phyloP scores from a whole-genome alignment of 2,797 vertebrate genomes.

The Myotis findleyi region DNA sequence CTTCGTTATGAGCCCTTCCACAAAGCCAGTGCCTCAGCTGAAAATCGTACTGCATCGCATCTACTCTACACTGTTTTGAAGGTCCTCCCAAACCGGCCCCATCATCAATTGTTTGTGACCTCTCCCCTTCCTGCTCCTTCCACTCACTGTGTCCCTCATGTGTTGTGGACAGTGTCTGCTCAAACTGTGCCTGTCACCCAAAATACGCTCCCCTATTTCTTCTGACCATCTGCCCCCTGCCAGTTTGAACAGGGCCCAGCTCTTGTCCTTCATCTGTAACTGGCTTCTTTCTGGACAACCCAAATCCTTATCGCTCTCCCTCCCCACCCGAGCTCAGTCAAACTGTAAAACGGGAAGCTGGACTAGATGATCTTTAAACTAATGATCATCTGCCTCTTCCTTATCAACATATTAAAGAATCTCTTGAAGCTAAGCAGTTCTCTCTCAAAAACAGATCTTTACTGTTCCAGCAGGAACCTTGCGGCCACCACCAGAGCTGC shows the following conservation, averaged over 20 bases:
- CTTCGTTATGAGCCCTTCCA: background rate
- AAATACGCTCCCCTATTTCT: background rate
- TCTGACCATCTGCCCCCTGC: background rate
- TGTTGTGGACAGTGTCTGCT: background rate
- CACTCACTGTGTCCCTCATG: background rate
- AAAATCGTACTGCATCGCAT: background rate
- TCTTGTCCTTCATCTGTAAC: background rate
- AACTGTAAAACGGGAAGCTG: background rate
- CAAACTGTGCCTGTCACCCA: background rate
- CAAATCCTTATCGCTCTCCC: background rate
- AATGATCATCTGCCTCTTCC: background rate
- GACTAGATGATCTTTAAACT: background rate
- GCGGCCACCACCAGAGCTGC: background rate
- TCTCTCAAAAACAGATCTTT: background rate
- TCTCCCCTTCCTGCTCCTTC: background rate
- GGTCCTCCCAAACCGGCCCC: background rate
- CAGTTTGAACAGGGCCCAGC: background rate
- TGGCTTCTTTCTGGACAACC: background rate
- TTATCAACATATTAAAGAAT: background rate
- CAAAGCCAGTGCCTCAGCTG: background rate
- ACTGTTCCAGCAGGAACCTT: background rate
- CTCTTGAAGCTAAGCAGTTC: background rate
- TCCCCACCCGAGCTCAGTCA: too few species aligned
- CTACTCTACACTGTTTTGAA: background rate
- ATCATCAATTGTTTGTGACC: background rate